Conservation (phyloP, 2,113 vertebrate genomes). For the Asarcornis scutulata region DNA sequence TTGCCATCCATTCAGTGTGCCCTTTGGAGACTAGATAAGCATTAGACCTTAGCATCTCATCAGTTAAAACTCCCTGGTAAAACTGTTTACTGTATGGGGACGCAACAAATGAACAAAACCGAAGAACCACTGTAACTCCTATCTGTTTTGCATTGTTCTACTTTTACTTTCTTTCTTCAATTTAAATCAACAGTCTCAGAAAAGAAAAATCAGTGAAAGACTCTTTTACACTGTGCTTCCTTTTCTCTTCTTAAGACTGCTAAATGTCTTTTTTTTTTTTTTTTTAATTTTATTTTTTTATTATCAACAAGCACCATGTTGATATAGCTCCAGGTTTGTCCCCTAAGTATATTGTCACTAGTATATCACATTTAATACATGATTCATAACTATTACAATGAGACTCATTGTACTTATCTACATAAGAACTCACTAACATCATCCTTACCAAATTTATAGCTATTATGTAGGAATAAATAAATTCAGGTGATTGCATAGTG, state of each 20-base stretch:
- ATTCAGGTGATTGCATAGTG: not conserved
- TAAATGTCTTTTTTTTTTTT: not conserved
- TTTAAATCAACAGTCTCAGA: not conserved
- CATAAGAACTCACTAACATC: not conserved
- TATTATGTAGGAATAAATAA: not conserved
- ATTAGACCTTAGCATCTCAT: not conserved
- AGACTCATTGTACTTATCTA: not conserved
- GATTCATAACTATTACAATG: not conserved
- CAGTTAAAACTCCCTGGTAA: not conserved
- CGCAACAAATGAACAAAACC: not conserved
- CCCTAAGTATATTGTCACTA: not conserved
- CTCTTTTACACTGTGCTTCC: not conserved
- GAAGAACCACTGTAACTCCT: not conserved
- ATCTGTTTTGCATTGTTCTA: not conserved
- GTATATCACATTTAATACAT: not conserved
- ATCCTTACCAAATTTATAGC: not conserved
- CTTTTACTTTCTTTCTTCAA: not conserved
- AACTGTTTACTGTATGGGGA: not conserved
- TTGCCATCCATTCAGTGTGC: not conserved
- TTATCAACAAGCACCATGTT: not conserved
- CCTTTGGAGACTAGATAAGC: not conserved
- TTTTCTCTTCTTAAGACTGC: not conserved
- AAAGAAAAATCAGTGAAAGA: not conserved
- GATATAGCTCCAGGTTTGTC: not conserved
- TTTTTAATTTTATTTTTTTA: not conserved